Evolutionary conservation across 2,888 invertebrate genomes (phyloP), one percentile per base, ranked within the genome.

Genomic region (Drosophila recens): DNA sequence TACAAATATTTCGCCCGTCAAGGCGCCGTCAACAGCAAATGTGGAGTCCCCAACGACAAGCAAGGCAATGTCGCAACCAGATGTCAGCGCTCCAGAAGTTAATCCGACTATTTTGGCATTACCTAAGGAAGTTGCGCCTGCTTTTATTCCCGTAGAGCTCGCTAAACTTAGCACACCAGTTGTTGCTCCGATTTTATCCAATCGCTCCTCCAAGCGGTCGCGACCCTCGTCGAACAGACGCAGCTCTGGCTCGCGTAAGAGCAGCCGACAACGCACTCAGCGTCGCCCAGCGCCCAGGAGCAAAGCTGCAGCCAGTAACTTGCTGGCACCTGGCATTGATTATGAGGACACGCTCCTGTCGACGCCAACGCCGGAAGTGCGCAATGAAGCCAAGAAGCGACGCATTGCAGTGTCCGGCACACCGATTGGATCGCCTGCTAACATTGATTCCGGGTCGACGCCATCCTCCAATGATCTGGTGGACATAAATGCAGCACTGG

Each of bases 221-320:
- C 87, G 88, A 15, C 73, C 93, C 13, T 93, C 93, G 80, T 92
- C 93, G 0, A 93, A 91, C 67, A 87, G 93, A 43, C 92, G 93
- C 0, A 82, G 90, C 27, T 90, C 92, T 0, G 91, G 92, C 80
- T 89, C 93, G 77, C 46, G 88, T 11, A 79, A 89, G 78, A 87
- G 94, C 91, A 91, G 87, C 53, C 90, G 92, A 0, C 92, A 92
- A 62, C 87, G 92, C 2, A 87, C 90, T 1, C 91, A 90, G 2
- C 90, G 90, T 1, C 91, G 91, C 42, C 88, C 87, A 72, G 78
- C 89, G 4, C 68, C 86, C 2, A 79, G 17, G 0, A 67, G 10
- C 1, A 67, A 49, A 20, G 34, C 73, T 8, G 11, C 45, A 2
- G 27, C 52, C 2, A 42, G 17, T 8, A 38, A 57, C 2, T 17